Base-by-base conservation (phyloP, 2,113 vertebrate genomes). In the Ammodytes marinus region DNA sequence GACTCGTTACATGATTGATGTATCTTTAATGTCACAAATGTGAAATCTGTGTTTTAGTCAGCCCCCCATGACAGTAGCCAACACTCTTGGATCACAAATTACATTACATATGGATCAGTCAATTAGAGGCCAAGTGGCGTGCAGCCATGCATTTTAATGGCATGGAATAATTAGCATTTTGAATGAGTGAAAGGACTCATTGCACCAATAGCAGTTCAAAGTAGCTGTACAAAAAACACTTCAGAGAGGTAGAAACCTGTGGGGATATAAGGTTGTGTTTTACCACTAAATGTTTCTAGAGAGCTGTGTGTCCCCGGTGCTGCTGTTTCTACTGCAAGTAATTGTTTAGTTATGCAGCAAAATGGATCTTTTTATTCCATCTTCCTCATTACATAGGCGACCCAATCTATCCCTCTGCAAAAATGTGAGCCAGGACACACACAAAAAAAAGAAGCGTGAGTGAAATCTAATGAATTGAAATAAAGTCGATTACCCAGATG, bases 401-500 rank as follows among this genome's bases (percentile, higher is more conserved):
- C 73, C 80, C 66, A 72, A 45, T 86, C 77, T 79, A 53, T 74
- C 52, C 55, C 75, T 74, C 78, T 49, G 79, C 73, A 80, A 74
- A 57, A 86, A 75, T 47, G 67, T 27, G 42, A 79, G 61, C 46
- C 66, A 47, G 66, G 69, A 61, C 53, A 74, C 68, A 65, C 54
- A 17, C 35, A 61, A 60, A 72, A 69, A 80, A 65, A 53, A 58
- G 27, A 11, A 55, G 17, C 15, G 8, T 17, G 49, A 84, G 83
- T 72, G 42, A 84, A 88, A 88, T 77, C 76, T 65, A 77, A 69
- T 76, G 79, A 69, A 85, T 80, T 86, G 82, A 89, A 91, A 88
- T 85, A 83, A 86, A 88, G 88, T 84, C 9, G 3, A 86, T 92
- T 92, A 85, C 52, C 53, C 43, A 79, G 68, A 89, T 86, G 53